These are phyloP conservation scores for Patella pellucida DNA, from an alignment of 2,888 invertebrate species.

Conservation along the genomic window DNA sequence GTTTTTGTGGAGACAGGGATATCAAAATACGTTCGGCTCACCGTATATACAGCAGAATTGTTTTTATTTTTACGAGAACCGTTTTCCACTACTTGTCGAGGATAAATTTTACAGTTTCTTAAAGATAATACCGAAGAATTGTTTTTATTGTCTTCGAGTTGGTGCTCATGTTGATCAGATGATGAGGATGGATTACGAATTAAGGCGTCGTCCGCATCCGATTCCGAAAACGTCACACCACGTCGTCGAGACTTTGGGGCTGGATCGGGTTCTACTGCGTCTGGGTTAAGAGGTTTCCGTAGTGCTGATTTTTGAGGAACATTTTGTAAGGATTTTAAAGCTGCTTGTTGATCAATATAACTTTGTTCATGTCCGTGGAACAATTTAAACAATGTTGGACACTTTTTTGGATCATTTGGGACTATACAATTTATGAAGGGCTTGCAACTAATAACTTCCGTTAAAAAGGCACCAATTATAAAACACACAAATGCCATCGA, in stretches of 20 bases:
- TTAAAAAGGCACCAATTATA: constrained; percentile 17
- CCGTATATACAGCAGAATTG: not conserved
- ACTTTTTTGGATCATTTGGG: constrained; percentile 12
- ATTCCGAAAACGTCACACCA: constrained; percentile 19
- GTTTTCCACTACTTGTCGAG: not conserved
- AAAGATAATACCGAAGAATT: constrained; percentile 18
- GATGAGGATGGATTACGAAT: constrained; percentile 4
- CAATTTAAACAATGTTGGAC: constrained; percentile 15
- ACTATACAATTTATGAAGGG: constrained; percentile 9
- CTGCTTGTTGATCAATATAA: constrained; percentile 14
- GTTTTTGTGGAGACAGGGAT: not conserved
- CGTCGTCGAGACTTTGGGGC: not conserved
- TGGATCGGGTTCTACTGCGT: not conserved
- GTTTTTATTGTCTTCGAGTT: no score
- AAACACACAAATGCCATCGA: constrained; percentile 15
- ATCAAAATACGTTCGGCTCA: not conserved
- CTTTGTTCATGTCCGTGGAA: constrained; percentile 11
- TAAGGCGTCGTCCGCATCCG: not conserved
- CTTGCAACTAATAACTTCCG: constrained; percentile 16
- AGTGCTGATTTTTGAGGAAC: constrained; percentile 21
- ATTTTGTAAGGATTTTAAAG: constrained; percentile 17
- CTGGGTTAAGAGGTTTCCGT: constrained; percentile 4
- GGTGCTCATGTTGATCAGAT: constrained; percentile 3
- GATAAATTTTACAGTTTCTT: constrained; percentile 22
- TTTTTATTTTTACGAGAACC: not conserved